Evolutionary conservation across 2,797 vertebrate genomes (phyloP).

Genomic region (Phoebastria nigripes): DNA sequence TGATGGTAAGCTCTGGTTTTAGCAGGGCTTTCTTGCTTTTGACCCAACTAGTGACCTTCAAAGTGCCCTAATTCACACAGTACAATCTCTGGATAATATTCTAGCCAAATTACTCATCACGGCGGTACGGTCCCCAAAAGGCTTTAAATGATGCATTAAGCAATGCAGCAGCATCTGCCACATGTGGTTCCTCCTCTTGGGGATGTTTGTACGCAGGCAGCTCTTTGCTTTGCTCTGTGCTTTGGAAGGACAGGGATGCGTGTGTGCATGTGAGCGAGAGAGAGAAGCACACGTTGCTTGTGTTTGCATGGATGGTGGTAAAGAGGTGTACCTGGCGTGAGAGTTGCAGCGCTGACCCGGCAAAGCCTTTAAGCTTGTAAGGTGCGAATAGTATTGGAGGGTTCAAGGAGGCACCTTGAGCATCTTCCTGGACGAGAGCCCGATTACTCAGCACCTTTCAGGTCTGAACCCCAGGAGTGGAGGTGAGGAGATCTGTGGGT

Average conservation of each 20-base stretch:
- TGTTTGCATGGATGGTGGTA: neutral
- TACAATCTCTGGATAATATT: neutral
- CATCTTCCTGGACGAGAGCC: fast-evolving
- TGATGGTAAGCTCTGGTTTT: neutral
- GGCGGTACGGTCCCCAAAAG: neutral
- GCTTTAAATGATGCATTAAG: slow-evolving; percentile 62
- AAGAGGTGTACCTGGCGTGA: neutral
- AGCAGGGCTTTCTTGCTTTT: neutral
- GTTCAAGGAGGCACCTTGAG: neutral
- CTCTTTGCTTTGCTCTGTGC: slow-evolving; percentile 1
- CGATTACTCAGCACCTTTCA: neutral
- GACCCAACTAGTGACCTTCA: slow-evolving; percentile 17
- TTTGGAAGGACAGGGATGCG: neutral
- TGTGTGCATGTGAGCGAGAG: fast-evolving
- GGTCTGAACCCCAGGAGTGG: neutral
- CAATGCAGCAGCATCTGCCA: slow-evolving; percentile 37
- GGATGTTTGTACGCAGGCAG: neutral
- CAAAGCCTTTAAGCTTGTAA: neutral
- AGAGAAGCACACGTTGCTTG: fast-evolving
- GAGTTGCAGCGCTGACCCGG: neutral
- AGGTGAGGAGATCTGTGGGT: neutral
- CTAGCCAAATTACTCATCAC: slow-evolving; percentile 6
- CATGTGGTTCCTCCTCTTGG: neutral
- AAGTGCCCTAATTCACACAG: neutral
- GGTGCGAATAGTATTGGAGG: fast-evolving